phyloP scores from a whole-genome alignment of 1,140 invertebrate species.

The Samia ricini region DNA sequence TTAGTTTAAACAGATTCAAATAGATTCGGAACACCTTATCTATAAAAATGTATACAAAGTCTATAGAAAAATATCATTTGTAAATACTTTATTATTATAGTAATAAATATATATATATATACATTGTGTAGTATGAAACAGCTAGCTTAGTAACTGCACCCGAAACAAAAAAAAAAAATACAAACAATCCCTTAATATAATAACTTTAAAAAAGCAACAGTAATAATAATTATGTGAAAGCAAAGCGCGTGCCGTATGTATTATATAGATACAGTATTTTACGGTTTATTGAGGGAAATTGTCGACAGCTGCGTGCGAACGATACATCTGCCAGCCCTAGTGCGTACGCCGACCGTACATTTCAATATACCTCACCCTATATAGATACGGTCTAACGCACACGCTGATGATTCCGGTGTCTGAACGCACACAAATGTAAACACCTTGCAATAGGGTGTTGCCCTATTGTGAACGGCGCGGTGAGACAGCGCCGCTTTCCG shows the following conservation, averaged over 20 bases:
- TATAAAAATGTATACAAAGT: too few species aligned
- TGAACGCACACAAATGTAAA: conserved; percentile 29
- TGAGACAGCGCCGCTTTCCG: conserved; percentile 30
- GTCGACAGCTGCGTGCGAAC: conserved; percentile 60
- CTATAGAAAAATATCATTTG: background rate
- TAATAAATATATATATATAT: background rate
- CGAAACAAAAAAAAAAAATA: conserved; percentile 39
- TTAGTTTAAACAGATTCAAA: too few species aligned
- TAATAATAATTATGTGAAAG: conserved; percentile 71
- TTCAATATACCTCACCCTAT: conserved; percentile 17
- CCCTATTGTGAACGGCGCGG: conserved; percentile 33
- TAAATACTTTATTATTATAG: background rate
- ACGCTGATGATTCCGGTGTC: conserved; percentile 24
- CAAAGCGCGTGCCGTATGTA: conserved; percentile 64
- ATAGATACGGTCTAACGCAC: conserved; percentile 30
- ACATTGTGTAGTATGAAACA: background rate
- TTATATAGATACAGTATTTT: conserved; percentile 50
- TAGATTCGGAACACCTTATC: too few species aligned
- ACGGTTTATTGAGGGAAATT: conserved; percentile 41
- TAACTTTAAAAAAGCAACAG: conserved; percentile 54
- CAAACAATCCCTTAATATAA: conserved; percentile 43
- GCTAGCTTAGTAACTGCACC: conserved; percentile 47
- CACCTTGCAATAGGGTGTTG: conserved; percentile 39
- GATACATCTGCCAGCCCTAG: conserved; percentile 64
- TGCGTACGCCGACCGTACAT: conserved; percentile 37